Evolutionary conservation across 1,140 invertebrate species (phyloP).

Genomic region (Brevipalpus yothersi): DNA sequence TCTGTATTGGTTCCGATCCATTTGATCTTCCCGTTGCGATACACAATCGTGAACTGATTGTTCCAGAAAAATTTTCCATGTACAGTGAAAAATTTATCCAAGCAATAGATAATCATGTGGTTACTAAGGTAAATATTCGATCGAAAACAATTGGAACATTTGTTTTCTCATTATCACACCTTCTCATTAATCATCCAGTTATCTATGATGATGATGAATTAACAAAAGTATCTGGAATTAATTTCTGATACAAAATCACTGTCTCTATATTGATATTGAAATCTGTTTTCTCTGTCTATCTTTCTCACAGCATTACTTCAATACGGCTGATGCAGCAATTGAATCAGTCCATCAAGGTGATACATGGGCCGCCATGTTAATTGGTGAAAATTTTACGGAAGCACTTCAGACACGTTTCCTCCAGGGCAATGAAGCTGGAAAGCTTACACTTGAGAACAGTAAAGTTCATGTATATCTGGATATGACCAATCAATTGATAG

Average conservation of each 20-base stretch:
- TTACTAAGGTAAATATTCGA: conserved; percentile 3
- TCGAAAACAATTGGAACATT: not conserved
- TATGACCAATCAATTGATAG: conserved; percentile 16
- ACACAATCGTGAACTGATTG: conserved; percentile 41
- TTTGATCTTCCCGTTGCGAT: conserved; percentile 54
- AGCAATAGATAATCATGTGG: conserved; percentile 5
- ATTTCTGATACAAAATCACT: not conserved
- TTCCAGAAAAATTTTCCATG: conserved; percentile 15
- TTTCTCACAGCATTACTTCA: not conserved
- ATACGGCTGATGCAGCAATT: conserved; percentile 1
- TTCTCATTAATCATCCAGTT: no score
- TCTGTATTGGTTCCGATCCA: conserved; percentile 74
- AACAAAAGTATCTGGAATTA: no score
- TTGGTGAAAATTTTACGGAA: conserved; percentile 6
- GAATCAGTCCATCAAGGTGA: conserved; percentile 6
- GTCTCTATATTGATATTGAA: not conserved
- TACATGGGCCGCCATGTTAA: conserved; percentile 2
- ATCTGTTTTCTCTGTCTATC: no score
- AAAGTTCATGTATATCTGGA: conserved; percentile 15
- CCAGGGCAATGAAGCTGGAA: conserved; percentile 1
- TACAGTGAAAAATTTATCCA: conserved; percentile 7
- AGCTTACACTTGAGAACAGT: conserved; percentile 13
- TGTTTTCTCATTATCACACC: no score
- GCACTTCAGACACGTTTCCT: not conserved
- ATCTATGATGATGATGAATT: no score